Conservation (phyloP, 2,888 invertebrate genomes). For the Itoplectis maculator region DNA sequence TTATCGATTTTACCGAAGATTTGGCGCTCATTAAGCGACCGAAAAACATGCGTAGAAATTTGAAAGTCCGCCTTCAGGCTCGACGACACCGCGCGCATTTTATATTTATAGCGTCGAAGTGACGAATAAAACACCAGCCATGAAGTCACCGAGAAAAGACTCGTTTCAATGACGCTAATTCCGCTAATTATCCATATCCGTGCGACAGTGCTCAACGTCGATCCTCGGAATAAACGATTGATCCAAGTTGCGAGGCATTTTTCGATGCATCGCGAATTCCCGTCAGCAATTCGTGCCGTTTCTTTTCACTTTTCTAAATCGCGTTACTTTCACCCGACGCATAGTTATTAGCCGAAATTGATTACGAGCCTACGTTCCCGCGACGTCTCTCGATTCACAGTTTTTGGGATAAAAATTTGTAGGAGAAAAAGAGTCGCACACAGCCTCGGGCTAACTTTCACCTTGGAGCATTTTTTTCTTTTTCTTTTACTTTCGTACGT, state of each 20-base stretch:
- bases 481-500: too few species aligned
- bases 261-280: neutral
- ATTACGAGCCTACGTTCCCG: conserved; percentile 32
- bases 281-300: neutral
- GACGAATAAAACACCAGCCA: neutral
- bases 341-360: conserved; percentile 28
- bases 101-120: neutral
- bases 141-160: neutral
- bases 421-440: conserved; percentile 45
- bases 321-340: conserved; percentile 5
- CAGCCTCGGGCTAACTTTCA: conserved; percentile 74
- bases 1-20: too few species aligned
- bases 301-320: neutral
- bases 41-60: neutral
- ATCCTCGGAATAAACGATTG: neutral
- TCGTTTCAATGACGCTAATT: conserved; percentile 18
- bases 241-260: neutral
- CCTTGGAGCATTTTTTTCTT: conserved; percentile 59
- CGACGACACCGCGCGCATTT: neutral
- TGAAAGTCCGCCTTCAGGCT: neutral
- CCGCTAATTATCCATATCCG: conserved; percentile 1
- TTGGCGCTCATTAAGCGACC: too few species aligned
- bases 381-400: conserved; percentile 35
- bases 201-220: neutral
- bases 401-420: conserved; percentile 30